These are phyloP conservation scores for Marmota flaviventris DNA, from an alignment of 2,113 vertebrate species.

Conservation along the genomic window DNA sequence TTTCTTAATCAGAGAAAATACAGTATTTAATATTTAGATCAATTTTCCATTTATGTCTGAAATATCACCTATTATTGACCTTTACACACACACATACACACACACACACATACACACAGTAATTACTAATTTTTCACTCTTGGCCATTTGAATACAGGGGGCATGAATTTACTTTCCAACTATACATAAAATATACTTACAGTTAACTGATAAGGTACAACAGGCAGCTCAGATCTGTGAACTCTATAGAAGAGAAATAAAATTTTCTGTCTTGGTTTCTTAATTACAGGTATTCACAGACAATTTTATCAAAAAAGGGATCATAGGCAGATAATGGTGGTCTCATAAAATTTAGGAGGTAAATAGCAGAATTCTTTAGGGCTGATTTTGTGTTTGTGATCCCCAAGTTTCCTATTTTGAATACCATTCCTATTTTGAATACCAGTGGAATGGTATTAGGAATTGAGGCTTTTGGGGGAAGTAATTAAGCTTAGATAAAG, in stretches of 20 bases:
- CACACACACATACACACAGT: not conserved
- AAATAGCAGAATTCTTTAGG: not conserved
- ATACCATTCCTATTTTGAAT: not conserved
- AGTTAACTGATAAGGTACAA: no score
- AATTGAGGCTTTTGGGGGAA: not conserved
- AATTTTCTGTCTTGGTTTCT: not conserved
- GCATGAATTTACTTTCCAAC: no score
- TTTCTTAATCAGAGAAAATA: conserved; percentile 16
- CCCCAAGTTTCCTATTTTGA: not conserved
- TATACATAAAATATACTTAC: no score
- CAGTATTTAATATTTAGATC: not conserved
- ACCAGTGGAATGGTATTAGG: not conserved
- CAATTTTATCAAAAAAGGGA: not conserved
- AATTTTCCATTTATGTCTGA: not conserved
- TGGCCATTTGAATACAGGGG: not conserved
- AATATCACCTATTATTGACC: not conserved
- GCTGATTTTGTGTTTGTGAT: not conserved
- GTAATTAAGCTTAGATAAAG: not conserved
- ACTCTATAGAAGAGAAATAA: not conserved
- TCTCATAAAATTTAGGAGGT: not conserved
- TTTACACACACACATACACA: not conserved
- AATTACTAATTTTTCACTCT: not conserved
- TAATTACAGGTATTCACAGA: not conserved
- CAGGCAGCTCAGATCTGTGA: not conserved
- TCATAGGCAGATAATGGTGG: not conserved